A percentile compares a stretch with the other conserved stretches of the same genome.
Evolutionary conservation across 2,113 vertebrate species (phyloP).

Genomic region (Climacteris rufus): DNA sequence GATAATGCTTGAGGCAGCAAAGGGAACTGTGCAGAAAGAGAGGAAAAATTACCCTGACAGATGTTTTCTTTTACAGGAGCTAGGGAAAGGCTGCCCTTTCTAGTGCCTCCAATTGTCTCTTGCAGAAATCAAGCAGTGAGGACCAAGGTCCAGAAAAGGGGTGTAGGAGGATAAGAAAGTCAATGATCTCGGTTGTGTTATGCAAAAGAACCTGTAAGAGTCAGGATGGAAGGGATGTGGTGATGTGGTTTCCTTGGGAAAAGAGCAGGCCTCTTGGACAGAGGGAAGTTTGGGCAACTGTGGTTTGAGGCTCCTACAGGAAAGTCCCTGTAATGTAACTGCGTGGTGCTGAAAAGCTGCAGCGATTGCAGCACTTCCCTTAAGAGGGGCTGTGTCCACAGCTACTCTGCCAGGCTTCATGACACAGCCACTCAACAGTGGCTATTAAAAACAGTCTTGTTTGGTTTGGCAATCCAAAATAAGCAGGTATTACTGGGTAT

Average conservation of each 20-base stretch:
- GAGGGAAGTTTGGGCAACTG: neutral
- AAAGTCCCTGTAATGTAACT: neutral
- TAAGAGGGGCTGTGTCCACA: neutral
- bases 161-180: neutral
- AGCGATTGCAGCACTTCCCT: neutral
- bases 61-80: neutral
- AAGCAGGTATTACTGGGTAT: neutral
- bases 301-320: neutral
- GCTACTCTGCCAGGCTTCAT: neutral
- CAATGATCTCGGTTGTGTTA: neutral
- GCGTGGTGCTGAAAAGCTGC: neutral
- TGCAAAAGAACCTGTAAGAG: neutral
- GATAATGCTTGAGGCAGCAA: neutral
- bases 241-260: neutral
- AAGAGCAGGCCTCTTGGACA: neutral
- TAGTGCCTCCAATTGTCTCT: neutral
- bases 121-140: neutral
- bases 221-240: neutral
- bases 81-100: neutral
- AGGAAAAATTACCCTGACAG: neutral
- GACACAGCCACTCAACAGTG: neutral
- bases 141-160: neutral
- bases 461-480: neutral
- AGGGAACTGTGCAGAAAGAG: neutral
- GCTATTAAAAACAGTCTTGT: neutral